Conservation (phyloP, 2,888 invertebrate species). For the Nebria brevicollis region DNA sequence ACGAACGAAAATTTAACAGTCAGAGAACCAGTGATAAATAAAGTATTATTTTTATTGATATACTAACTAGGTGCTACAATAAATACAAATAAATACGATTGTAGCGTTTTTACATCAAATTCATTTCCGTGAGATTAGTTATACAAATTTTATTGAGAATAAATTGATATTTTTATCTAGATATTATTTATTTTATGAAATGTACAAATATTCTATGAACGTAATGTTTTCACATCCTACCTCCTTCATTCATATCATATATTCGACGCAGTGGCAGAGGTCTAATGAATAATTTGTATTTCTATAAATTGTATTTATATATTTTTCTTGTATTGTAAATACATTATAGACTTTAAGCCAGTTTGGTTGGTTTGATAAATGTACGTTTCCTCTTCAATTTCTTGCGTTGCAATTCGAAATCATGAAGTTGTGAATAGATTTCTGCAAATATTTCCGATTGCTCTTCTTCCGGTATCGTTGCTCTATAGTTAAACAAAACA, state of each 20-base stretch:
- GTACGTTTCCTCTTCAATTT: slow-evolving; percentile 71
- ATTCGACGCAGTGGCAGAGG: no score
- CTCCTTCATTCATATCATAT: no score
- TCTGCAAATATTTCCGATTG: slow-evolving; percentile 87
- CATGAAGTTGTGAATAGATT: slow-evolving; percentile 78
- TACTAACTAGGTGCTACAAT: not conserved
- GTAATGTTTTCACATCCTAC: no score
- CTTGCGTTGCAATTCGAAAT: slow-evolving; percentile 73
- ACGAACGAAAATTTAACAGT: slow-evolving; percentile 15
- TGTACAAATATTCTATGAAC: no score
- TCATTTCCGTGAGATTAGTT: not conserved
- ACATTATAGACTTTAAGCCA: slow-evolving; percentile 55
- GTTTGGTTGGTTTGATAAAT: slow-evolving; percentile 70
- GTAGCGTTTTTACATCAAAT: not conserved
- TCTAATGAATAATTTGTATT: no score
- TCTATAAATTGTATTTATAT: no score
- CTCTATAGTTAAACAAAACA: slow-evolving; percentile 62
- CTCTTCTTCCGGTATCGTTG: slow-evolving; percentile 88
- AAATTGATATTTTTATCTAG: not conserved
- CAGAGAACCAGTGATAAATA: not conserved
- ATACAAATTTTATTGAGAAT: not conserved
- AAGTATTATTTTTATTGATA: not conserved
- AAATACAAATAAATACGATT: not conserved
- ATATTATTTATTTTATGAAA: not conserved
- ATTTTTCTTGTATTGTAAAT: no score